Conservation (phyloP, 2,797 vertebrate genomes). For the Champsocephalus esox region DNA sequence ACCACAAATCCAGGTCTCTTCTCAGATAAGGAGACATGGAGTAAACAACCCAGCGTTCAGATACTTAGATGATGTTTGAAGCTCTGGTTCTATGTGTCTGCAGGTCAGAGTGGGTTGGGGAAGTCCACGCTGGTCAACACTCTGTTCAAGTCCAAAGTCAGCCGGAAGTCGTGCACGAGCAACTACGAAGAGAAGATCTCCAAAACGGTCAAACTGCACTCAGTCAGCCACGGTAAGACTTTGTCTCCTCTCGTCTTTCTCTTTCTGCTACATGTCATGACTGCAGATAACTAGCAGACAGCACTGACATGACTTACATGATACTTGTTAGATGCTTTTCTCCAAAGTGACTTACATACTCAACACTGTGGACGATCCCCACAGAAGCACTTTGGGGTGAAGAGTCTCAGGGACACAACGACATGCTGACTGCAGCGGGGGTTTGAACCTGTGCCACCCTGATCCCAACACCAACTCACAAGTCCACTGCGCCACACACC, state of each 20-base stretch:
- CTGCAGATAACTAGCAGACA: neutral
- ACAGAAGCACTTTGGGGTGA: no score
- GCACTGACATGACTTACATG: constrained; percentile 19
- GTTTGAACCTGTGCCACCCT: no score
- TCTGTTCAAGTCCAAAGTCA: constrained; percentile 96
- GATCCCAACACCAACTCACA: no score
- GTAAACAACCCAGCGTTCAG: neutral
- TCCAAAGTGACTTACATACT: no score
- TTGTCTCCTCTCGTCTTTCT: neutral
- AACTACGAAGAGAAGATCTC: constrained; percentile 84
- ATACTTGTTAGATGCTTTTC: no score
- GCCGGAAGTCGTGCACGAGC: constrained; percentile 84
- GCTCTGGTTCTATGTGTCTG: constrained; percentile 13
- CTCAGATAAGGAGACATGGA: neutral
- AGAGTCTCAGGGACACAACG: no score
- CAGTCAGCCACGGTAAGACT: constrained; percentile 88
- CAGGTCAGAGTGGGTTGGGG: constrained; percentile 96
- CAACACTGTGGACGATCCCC: no score
- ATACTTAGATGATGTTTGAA: neutral
- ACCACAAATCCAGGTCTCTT: neutral
- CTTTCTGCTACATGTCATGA: neutral
- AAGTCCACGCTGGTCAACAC: constrained; percentile 97
- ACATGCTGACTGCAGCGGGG: no score
- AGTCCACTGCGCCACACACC: no score
- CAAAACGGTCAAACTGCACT: constrained; percentile 91